Evolutionary conservation across 1,140 invertebrate genomes (phyloP), one percentile per base, ranked within the genome.

Genomic region (Pectinophora gossypiella): DNA sequence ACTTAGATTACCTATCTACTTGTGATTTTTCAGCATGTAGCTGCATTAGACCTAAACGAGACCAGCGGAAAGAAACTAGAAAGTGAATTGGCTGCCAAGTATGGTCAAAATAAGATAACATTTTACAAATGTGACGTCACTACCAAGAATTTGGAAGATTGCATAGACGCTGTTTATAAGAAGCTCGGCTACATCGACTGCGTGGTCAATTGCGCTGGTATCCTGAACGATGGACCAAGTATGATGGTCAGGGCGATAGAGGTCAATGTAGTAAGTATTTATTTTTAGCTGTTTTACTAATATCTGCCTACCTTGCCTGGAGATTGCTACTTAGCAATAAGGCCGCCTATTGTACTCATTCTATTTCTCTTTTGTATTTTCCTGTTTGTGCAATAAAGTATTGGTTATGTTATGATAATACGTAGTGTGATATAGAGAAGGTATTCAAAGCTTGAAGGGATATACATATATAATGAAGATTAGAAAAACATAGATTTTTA

Each of bases 141-240:
- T 1, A 51, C 56, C 0, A 51, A 63, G 10, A 54, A 66, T 10
- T 18, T 73, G 10, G 40, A 59, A 9, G 36, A 27, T 12, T 52
- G 48, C 2, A 67, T 56, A 18, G 46, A 59, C 13, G 54, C 22
- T 18, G 38, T 62, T n/a, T 6, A 55, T 7, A 57, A 64, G 1
- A 73, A 89, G 9, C 76, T 91, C 38, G 90, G 91, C 0, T 88
- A 89, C 2, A 74, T 92, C 5, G 90, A 93, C 68, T 85, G 93
- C 5, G 86, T 92, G 19, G 78, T 93, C 40, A 93, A 93, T 70
- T 92, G 92, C 68, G 92, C 91, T 16, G 92, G 89, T 5, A 70
- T 74, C 13, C 59, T 78, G 48, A 64, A 76, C 27, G 76, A 78
- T 56, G 44, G 51, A 6, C 44, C 21, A 35, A 60, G 46, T 53